Evolutionary conservation across 2,888 invertebrate genomes (phyloP), one percentile per base, ranked within the genome.

Genomic region (Torymus auratus): DNA sequence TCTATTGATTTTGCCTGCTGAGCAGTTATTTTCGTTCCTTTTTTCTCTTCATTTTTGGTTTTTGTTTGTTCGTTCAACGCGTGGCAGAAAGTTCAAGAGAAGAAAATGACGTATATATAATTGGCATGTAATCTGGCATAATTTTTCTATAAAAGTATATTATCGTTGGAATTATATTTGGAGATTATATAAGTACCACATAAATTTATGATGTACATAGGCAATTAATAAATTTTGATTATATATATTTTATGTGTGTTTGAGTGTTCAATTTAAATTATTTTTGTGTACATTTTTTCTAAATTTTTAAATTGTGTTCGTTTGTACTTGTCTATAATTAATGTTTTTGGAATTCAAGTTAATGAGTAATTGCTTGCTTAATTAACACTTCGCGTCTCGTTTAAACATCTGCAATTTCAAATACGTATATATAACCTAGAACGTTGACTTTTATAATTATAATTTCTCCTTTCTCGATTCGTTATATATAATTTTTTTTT

Each of bases 291-390:
- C 41, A 64, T 69, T 73, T 77, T 69, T 70, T 60, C 67, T 64
- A 69, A 76, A 82, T 72, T 72, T 28, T 28, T 28, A 67, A 68
- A 78, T 15, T 82, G 65, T 82, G 68, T 76, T 76, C 70, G 68
- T 62, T 60, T 71, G 23, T 78, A 78, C 41, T 70, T 65, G 60
- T 72, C 17, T 72, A 28, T 28, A 72, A 76, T 76, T 79, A 78
- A 71, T 82, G 75, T 82, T 72, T 67, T 65, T 55, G 28, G 58
- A 73, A 41, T 58, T 62, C 10, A 68, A 65, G 12, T 71, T 69
- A 52, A 70, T 52, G 41, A 78, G 20, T 70, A 60, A 81, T 61
- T 81, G 69, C 73, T 77, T 81, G 73, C 72, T 69, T 73, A 64
- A 73, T 77, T 69, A 72, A 67, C 62, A 77, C 69, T 72, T 13